phyloP scores from a whole-genome alignment of 2,113 vertebrate species.

The Polypterus senegalus region DNA sequence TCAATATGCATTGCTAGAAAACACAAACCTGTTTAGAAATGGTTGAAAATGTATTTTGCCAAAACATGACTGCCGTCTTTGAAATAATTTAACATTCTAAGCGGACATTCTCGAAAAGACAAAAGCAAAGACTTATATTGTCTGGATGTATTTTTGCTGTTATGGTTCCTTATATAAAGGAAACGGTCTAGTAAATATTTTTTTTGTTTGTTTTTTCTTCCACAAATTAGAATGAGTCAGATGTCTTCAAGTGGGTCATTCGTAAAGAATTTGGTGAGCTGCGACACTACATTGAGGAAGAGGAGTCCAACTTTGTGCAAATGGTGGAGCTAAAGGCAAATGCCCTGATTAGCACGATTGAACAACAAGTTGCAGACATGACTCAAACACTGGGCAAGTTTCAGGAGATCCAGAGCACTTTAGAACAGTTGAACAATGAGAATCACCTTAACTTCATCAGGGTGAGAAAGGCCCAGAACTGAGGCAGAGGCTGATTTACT shows the following conservation, averaged over 20 bases:
- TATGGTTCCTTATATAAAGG: too few relatives aligned
- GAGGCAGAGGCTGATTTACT: too few relatives aligned
- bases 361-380: constrained; percentile 55
- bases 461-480: constrained; percentile 26
- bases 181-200: too few relatives aligned
- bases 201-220: neutral
- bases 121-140: too few relatives aligned
- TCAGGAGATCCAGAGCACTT: constrained; percentile 37
- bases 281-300: constrained; percentile 55
- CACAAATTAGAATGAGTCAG: constrained; percentile 52
- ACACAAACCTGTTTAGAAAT: too few relatives aligned
- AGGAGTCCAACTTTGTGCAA: constrained; percentile 58
- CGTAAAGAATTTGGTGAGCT: constrained; percentile 65
- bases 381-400: constrained; percentile 37
- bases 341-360: constrained; percentile 49
- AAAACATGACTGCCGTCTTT: too few relatives aligned
- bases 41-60: too few relatives aligned
- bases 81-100: too few relatives aligned
- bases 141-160: too few relatives aligned
- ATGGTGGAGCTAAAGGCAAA: constrained; percentile 45
- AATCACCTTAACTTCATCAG: constrained; percentile 49
- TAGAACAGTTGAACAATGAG: constrained; percentile 51
- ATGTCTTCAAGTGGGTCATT: constrained; percentile 69
- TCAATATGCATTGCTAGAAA: too few relatives aligned
- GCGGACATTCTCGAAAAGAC: too few relatives aligned